A percentile compares a stretch with the other conserved stretches of the same genome.
phyloP scores from a whole-genome alignment of 2,888 invertebrate genomes.

The Troilus luridus region DNA sequence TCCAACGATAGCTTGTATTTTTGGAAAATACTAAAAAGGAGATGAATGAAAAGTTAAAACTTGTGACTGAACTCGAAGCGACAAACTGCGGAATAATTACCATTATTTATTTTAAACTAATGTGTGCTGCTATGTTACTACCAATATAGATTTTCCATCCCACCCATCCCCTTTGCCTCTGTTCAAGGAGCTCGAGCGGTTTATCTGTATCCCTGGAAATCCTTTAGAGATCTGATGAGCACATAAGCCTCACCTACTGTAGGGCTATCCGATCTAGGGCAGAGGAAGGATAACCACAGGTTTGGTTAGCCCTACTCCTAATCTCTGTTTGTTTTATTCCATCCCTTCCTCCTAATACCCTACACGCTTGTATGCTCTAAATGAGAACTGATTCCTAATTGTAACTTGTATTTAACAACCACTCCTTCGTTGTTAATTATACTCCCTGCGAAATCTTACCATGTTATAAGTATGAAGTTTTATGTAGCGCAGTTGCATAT shows the following conservation, averaged over 20 bases:
- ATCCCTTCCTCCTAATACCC: not conserved
- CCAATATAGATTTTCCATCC: too few relatives aligned
- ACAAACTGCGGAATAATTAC: too few relatives aligned
- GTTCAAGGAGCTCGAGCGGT: not conserved
- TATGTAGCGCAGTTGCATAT: too few relatives aligned
- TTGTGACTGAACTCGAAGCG: too few relatives aligned
- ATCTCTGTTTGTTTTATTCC: slow-evolving; percentile 3
- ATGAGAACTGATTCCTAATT: not conserved
- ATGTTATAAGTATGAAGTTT: too few relatives aligned
- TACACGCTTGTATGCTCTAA: not conserved
- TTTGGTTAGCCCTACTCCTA: not conserved
- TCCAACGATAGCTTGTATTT: too few relatives aligned
- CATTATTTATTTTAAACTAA: too few relatives aligned
- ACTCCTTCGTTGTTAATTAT: not conserved
- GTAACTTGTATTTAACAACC: not conserved
- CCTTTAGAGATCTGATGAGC: not conserved
- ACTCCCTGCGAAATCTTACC: not conserved
- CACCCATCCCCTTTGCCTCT: not conserved
- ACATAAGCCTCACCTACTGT: not conserved
- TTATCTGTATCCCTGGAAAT: not conserved
- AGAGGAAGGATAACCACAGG: not conserved
- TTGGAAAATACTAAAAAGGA: too few relatives aligned
- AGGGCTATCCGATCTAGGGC: not conserved
- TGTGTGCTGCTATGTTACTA: too few relatives aligned
- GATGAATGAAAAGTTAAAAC: too few relatives aligned